Percentiles rank a stretch among this genome's conserved stretches.
These are phyloP conservation scores for Zoanthus solanderi DNA, from an alignment of 92 coral and sea anemone genomes.

Conservation along the genomic window DNA sequence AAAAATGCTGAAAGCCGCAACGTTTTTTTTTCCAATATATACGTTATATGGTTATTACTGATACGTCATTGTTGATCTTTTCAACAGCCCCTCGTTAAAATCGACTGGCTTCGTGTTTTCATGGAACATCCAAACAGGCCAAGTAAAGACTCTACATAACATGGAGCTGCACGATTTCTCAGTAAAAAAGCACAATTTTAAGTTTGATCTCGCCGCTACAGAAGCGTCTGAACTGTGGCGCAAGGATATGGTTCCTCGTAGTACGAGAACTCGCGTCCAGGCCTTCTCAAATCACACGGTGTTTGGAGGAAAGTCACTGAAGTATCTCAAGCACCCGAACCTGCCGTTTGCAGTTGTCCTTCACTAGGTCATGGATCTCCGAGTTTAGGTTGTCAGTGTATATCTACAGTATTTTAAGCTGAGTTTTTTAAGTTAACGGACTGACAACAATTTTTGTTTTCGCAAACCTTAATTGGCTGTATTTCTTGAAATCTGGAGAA, in stretches of 20 bases:
- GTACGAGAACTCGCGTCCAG: constrained; percentile 68
- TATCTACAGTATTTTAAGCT: too few relatives aligned
- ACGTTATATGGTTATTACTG: too few relatives aligned
- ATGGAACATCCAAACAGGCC: constrained; percentile 86
- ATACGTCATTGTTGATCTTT: not conserved
- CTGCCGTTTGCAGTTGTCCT: constrained; percentile 84
- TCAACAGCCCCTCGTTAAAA: constrained; percentile 71
- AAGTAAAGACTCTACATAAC: constrained; percentile 67
- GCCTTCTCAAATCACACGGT: constrained; percentile 91
- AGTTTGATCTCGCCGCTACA: constrained; percentile 68
- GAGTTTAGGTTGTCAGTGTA: not conserved
- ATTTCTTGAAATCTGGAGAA: too few relatives aligned
- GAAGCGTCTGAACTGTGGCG: constrained; percentile 66
- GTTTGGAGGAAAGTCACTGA: constrained; percentile 78
- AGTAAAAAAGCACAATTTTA: constrained; percentile 56
- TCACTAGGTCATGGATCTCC: not conserved
- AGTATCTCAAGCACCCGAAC: constrained; percentile 80
- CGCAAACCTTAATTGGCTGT: too few relatives aligned
- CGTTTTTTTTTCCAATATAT: too few relatives aligned
- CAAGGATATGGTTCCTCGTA: constrained; percentile 61
- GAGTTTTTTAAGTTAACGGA: too few relatives aligned
- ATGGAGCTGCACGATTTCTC: constrained; percentile 65
- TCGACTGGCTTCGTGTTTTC: constrained; percentile 85
- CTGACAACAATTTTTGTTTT: too few relatives aligned
- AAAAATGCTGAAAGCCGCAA: too few relatives aligned